phyloP scores from a whole-genome alignment of 2,113 vertebrate genomes.

The Climacteris rufus region DNA sequence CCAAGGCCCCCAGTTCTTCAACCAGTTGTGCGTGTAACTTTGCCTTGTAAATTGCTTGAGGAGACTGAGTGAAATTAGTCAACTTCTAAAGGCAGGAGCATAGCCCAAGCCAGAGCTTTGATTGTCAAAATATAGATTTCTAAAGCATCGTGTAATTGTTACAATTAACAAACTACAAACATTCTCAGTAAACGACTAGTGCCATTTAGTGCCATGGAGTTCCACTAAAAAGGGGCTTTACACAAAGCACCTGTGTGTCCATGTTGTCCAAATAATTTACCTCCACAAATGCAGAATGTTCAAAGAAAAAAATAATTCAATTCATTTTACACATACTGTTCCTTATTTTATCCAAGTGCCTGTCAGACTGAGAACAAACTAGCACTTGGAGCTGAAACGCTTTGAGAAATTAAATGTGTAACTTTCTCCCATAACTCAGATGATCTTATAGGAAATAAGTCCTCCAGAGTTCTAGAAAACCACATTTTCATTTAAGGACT shows the following conservation, averaged over 20 bases:
- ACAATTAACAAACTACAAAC: background rate
- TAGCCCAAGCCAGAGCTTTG: background rate
- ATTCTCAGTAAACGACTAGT: background rate
- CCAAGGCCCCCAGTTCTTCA: background rate
- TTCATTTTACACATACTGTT: constrained; percentile 19
- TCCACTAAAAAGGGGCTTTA: background rate
- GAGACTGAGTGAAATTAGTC: background rate
- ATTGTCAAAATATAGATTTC: background rate
- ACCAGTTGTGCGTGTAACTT: background rate
- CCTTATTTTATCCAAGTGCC: background rate
- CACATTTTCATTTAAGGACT: background rate
- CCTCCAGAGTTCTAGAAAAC: background rate
- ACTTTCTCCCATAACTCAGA: background rate
- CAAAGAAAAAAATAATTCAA: constrained; percentile 13
- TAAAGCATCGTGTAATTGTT: background rate
- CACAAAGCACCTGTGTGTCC: background rate
- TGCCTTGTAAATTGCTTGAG: background rate
- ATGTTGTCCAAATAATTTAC: background rate
- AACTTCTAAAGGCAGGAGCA: background rate
- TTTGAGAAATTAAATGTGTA: background rate
- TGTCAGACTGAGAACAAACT: background rate
- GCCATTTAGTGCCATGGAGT: background rate
- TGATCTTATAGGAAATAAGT: background rate
- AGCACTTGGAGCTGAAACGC: background rate
- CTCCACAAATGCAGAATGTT: background rate